Evolutionary conservation across 2,797 vertebrate genomes (phyloP), one percentile per base, ranked within the genome.

Genomic region (Malurus leucopterus): DNA sequence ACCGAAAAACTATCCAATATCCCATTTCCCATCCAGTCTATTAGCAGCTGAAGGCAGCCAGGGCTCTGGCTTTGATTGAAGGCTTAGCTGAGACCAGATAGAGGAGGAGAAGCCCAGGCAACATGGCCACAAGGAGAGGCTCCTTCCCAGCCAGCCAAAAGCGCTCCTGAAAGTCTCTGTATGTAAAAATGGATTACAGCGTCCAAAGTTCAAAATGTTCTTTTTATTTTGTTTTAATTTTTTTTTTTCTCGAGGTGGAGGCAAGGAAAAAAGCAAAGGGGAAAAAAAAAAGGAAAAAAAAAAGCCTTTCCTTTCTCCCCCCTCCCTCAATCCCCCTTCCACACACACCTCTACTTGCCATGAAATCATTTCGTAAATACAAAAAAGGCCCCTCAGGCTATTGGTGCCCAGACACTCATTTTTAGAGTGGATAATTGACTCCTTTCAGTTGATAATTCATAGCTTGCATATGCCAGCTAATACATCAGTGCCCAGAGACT

Each of bases 341-440:
- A 82, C 83, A 90, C 85, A 93, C 95, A 94, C 93, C 95, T 93
- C 96, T 96, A 96, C 96, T 97, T 96, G 96, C 97, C 97, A 96
- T 97, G 97, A 98, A 98, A 98, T 98, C 96, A 98, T 98, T 98
- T 98, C 96, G 98, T 98, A 98, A 98, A 98, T 98, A 98, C 98
- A 98, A 98, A 98, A 98, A 97, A 96, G 97, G 97, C 96, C 98
- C 98, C 97, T 97, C 93, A 97, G 98, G 98, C 98, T 98, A 98
- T 97, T 94, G 96, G 97, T 97, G 97, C 97, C 98, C 95, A 97
- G 97, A 97, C 97, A 97, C 97, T 97, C 95, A 97, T 98, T 99
- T 99, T 98, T 99, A 98, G 97, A 99, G 98, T 98, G 98, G 98
- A 99, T 99, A 99, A 99, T 99, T 99, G 99, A 99, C 99, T 99